Evolutionary conservation across 2,888 invertebrate genomes (phyloP), one percentile per base, ranked within the genome.

Genomic region (Heteromyza rotundicornis): DNA sequence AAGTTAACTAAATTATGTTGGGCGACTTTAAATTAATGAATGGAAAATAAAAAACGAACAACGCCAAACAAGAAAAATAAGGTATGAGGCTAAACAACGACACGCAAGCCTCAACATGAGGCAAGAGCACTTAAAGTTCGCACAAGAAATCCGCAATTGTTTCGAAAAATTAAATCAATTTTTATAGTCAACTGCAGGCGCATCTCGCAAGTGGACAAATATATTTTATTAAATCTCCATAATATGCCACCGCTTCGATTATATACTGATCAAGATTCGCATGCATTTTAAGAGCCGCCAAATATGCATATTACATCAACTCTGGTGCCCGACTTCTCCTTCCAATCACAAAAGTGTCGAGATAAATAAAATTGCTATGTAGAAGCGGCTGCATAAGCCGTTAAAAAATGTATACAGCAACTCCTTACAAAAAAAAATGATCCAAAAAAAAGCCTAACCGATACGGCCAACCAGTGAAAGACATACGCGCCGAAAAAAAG

Each of bases 1-100:
- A 76, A 68, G 71, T 40, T 73, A 76, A 77, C 75, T 77, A 76
- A 77, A 72, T 77, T 77, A 77, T 74, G 75, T 74, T 67, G 72
- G 68, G 71, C 73, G 72, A 72, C 77, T 75, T 72, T 66, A 70
- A 75, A 75, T 75, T 76, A 75, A 76, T 75, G 74, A 75, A 75
- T 75, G 70, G 76, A 73, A 20, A 47, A 47, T 40, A 40, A n/a
- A 40, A 40, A 40, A 40, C 14, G n/a, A 3, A 40, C 3, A 40
- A n/a, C 8, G n/a, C n/a, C 5, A 40, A 40, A 40, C 14, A n/a
- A n/a, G 40, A 10, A 40, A 40, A 40, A 40, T 2, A n/a, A 40
- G n/a, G 40, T n/a, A 40, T 8, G 40, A 40, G 14, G 40, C n/a
- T n/a, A n/a, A 40, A n/a, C 14, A 40, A 3, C 40, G 27, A 27